phyloP scores from a whole-genome alignment of 2,888 invertebrate genomes.

The Rhaphigaster nebulosa region DNA sequence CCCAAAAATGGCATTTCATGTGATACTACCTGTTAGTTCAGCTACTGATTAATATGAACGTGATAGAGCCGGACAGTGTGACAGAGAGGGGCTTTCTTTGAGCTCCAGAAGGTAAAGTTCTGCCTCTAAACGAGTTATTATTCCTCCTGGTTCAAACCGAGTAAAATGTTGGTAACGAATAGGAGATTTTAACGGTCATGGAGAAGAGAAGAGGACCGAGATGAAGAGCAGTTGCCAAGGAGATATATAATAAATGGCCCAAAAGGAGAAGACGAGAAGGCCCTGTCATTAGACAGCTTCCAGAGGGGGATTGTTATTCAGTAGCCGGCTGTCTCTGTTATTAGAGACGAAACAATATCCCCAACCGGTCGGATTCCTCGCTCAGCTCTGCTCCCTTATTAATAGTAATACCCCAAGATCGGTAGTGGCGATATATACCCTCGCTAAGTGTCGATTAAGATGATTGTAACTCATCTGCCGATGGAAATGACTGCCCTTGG shows the following conservation, averaged over 20 bases:
- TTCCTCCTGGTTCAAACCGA: background rate
- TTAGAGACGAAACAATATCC: conserved; percentile 55
- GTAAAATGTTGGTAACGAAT: background rate
- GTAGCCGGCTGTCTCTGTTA: conserved; percentile 57
- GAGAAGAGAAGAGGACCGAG: background rate
- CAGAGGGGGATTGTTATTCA: conserved; percentile 58
- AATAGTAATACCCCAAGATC: conserved; percentile 56
- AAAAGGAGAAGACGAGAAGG: conserved; percentile 3
- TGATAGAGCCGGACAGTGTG: too few relatives aligned
- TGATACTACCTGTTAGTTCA: too few relatives aligned
- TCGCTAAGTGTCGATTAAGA: conserved; percentile 57
- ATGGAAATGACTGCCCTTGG: conserved; percentile 23
- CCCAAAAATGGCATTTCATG: too few relatives aligned
- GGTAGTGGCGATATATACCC: conserved; percentile 27
- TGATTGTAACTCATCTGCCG: conserved; percentile 56
- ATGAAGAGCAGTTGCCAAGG: conserved; percentile 5
- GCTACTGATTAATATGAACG: too few relatives aligned
- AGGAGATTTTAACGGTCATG: background rate
- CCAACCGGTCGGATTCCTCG: conserved; percentile 43
- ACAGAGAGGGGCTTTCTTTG: too few relatives aligned
- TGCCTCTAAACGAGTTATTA: too few relatives aligned
- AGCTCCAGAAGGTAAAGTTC: too few relatives aligned
- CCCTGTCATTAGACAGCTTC: conserved; percentile 55
- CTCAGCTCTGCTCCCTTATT: conserved; percentile 52
- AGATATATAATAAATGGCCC: conserved; percentile 30